phyloP scores from a whole-genome alignment of 2,797 vertebrate genomes.

The Pampus argenteus region DNA sequence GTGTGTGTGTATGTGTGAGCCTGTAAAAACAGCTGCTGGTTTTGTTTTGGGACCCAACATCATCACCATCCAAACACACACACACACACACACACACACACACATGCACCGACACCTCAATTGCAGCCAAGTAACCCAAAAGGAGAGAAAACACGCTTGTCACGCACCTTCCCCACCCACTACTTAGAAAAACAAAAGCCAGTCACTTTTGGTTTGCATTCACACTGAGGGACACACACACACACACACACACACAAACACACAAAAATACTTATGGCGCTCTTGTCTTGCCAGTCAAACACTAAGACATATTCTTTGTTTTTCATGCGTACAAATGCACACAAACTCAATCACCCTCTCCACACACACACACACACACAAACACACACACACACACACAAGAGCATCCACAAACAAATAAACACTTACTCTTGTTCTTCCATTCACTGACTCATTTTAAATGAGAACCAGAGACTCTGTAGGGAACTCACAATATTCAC shows the following conservation, averaged over 20 bases:
- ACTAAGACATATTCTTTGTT: constrained; percentile 63
- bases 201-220: constrained; percentile 56
- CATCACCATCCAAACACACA: constrained; percentile 31
- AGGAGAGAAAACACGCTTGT: constrained; percentile 54
- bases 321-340: constrained; percentile 59
- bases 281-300: constrained; percentile 65
- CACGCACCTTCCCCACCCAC: constrained; percentile 72
- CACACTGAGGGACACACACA: constrained; percentile 44
- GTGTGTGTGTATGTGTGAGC: constrained; percentile 40
- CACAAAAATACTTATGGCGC: constrained; percentile 35
- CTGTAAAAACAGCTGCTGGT: constrained; percentile 74
- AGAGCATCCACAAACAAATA: constrained; percentile 67
- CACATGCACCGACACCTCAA: constrained; percentile 7
- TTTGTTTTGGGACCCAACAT: constrained; percentile 72
- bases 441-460: constrained; percentile 42
- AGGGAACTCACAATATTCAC: constrained; percentile 22
- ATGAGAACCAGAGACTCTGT: constrained; percentile 21
- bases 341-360: constrained; percentile 32
- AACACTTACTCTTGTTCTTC: constrained; percentile 64
- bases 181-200: constrained; percentile 70
- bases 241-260: constrained; percentile 12
- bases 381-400: constrained; percentile 27
- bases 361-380: constrained; percentile 14
- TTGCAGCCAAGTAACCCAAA: constrained; percentile 54
- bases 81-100: constrained; percentile 30